Evolutionary conservation across 2,888 invertebrate genomes (phyloP).

Genomic region (Caenorhabditis uteleia): DNA sequence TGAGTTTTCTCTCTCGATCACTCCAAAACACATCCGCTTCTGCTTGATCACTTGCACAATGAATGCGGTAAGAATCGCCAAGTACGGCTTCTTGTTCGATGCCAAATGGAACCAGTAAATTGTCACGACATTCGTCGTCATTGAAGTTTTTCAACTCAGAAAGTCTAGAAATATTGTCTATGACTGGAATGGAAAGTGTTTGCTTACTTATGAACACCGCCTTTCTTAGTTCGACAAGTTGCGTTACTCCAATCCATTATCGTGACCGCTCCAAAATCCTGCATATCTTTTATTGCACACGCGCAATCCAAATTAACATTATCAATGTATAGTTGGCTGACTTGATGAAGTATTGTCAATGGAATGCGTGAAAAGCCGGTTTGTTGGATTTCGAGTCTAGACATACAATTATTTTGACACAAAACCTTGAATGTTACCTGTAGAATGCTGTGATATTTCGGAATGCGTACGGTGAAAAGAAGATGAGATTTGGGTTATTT

Average conservation of each 20-base stretch:
- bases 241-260: slow-evolving; percentile 41
- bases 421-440: slow-evolving; percentile 7
- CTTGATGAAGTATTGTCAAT: slow-evolving; percentile 7
- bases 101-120: slow-evolving; percentile 24
- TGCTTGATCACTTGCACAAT: slow-evolving; percentile 24
- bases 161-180: slow-evolving; percentile 7
- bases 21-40: slow-evolving; percentile 31
- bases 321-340: slow-evolving; percentile 16
- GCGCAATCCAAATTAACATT: slow-evolving; percentile 31
- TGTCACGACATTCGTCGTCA: slow-evolving; percentile 31
- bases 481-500: slow-evolving; percentile 23
- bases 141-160: slow-evolving; percentile 9
- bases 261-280: slow-evolving; percentile 27
- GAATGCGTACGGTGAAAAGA: slow-evolving; percentile 32
- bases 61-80: slow-evolving; percentile 33
- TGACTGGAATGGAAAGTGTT: background rate
- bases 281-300: slow-evolving; percentile 23
- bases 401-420: background rate
- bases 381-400: slow-evolving; percentile 18
- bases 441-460: slow-evolving; percentile 27
- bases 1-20: slow-evolving; percentile 16
- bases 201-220: slow-evolving; percentile 28
- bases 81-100: slow-evolving; percentile 20
- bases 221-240: slow-evolving; percentile 29
- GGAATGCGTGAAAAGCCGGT: slow-evolving; percentile 24